A percentile compares a stretch with the other conserved stretches of the same genome.
These are phyloP conservation scores for Plecotus auritus DNA, from an alignment of 2,113 vertebrate species.

Conservation along the genomic window DNA sequence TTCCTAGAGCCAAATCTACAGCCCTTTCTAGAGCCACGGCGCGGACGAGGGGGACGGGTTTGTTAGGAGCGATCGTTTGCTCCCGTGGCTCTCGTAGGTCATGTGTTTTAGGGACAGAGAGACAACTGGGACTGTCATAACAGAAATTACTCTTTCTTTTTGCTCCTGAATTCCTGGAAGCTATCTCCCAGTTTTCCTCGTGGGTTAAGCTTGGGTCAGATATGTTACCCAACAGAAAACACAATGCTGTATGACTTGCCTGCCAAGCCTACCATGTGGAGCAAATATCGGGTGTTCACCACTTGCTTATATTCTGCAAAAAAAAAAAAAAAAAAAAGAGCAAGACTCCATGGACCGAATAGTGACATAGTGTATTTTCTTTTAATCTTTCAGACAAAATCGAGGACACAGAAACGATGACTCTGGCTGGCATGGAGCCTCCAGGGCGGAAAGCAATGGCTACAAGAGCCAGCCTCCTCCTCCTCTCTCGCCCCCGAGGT, in stretches of 20 bases:
- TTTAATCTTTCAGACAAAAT: constrained; percentile 51
- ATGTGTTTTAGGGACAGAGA: neutral
- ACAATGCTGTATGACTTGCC: neutral
- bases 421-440: neutral
- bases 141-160: neutral
- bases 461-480: constrained; percentile 32
- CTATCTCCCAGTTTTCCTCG: constrained; percentile 2
- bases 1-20: neutral
- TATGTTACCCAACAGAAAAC: neutral
- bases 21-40: neutral
- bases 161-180: neutral
- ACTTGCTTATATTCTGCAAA: constrained; percentile 39
- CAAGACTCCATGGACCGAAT: constrained; percentile 17
- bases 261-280: constrained; percentile 54
- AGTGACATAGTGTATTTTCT: neutral
- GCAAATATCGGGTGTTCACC: constrained; percentile 40
- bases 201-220: neutral
- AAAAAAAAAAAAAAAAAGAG: constrained; percentile 57
- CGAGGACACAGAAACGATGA: constrained; percentile 41
- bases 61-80: neutral
- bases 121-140: neutral
- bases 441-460: neutral
- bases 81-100: neutral
- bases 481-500: constrained; percentile 39
- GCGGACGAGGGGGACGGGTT: neutral